Percentiles rank a stretch among this genome's conserved stretches.
Evolutionary conservation across 2,888 invertebrate genomes (phyloP).

Genomic region (Drosophila tanythrix): DNA sequence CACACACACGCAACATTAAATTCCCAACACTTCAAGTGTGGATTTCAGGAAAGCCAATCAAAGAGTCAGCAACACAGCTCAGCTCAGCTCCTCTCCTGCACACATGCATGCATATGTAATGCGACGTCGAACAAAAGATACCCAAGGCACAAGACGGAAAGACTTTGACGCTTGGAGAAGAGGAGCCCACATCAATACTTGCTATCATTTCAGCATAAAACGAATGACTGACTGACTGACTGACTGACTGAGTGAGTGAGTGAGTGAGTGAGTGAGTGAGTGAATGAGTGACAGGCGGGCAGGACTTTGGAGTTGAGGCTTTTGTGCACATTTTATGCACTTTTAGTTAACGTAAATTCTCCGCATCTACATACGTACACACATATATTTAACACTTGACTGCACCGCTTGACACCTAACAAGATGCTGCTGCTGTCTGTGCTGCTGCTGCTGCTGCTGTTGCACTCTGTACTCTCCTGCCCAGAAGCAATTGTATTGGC

Average conservation of each 20-base stretch:
- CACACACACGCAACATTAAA: constrained; percentile 52
- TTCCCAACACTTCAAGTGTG: constrained; percentile 61
- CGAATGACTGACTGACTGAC: constrained; percentile 36
- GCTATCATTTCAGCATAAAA: constrained; percentile 64
- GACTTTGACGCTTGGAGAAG: constrained; percentile 10
- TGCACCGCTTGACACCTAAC: constrained; percentile 74
- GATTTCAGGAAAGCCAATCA: constrained; percentile 68
- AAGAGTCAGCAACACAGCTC: constrained; percentile 20
- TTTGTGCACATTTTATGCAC: constrained; percentile 71
- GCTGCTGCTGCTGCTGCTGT: constrained; percentile 1
- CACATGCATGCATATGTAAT: constrained; percentile 54
- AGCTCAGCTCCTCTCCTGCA: constrained; percentile 16
- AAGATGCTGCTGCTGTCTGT: constrained; percentile 46
- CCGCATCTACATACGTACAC: constrained; percentile 18
- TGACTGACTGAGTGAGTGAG: constrained; percentile 33
- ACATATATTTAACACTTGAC: constrained; percentile 80
- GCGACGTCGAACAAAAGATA: constrained; percentile 45
- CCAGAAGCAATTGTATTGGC: constrained; percentile 66
- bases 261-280: constrained; percentile 47
- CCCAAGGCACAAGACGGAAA: constrained; percentile 1
- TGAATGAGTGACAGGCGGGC: constrained; percentile 47
- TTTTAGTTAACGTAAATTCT: constrained; percentile 78
- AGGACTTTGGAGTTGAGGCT: constrained; percentile 52
- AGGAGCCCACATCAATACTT: constrained; percentile 51
- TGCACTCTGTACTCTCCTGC: constrained; percentile 14